Conservation (phyloP, 2,113 vertebrate genomes). For the Sinocyclocheilus rhinocerous region DNA sequence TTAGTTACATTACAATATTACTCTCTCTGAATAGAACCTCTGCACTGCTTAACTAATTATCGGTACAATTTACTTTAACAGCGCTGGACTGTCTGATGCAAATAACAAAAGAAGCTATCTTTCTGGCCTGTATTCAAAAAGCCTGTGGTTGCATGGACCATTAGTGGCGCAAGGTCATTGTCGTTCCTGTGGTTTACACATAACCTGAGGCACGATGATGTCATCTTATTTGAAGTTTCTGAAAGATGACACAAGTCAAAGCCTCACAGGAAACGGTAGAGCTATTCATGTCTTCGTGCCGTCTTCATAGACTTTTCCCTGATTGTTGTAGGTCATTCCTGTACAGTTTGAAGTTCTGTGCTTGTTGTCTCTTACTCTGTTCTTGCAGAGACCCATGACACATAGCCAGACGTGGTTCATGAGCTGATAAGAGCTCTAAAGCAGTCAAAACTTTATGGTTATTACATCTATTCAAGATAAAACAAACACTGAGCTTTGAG, state of each 20-base stretch:
- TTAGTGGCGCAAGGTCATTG: slow-evolving; percentile 17
- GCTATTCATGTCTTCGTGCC: not conserved
- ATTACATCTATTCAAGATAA: slow-evolving; percentile 27
- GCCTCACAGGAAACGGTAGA: not conserved
- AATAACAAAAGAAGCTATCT: slow-evolving; percentile 22
- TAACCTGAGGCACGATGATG: not conserved
- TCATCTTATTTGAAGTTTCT: slow-evolving; percentile 4
- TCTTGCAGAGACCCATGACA: slow-evolving; percentile 10
- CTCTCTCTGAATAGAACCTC: no score
- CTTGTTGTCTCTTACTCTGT: not conserved
- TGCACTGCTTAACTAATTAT: not conserved
- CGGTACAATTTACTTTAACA: not conserved
- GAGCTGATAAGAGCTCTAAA: slow-evolving; percentile 34
- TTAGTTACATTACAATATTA: no score
- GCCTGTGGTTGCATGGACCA: not conserved
- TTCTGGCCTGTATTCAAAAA: slow-evolving; percentile 3
- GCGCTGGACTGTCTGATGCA: not conserved
- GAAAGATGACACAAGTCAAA: not conserved
- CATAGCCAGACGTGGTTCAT: slow-evolving; percentile 6
- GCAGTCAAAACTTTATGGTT: slow-evolving; percentile 25
- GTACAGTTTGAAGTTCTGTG: not conserved
- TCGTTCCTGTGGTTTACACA: not conserved
- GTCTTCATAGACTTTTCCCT: not conserved
- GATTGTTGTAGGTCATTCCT: not conserved
- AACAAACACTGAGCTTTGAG: slow-evolving; percentile 27